phyloP scores from a whole-genome alignment of 1,140 invertebrate genomes.

The Zaprionus camerounensis region DNA sequence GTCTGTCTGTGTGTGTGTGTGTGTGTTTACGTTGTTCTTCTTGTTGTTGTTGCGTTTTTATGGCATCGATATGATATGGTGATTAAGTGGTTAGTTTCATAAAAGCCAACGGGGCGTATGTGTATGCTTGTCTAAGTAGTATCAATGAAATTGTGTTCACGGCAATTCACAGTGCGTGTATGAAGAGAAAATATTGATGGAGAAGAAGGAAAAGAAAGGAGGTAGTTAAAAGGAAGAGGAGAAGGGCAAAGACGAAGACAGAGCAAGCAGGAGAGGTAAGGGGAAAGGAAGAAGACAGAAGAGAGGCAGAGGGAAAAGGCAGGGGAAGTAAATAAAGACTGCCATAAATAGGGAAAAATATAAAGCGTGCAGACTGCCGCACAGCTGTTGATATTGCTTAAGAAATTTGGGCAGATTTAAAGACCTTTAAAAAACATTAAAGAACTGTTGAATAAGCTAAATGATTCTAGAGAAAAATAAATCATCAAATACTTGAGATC shows the following conservation, averaged over 20 bases:
- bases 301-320: background rate
- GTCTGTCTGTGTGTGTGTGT: background rate
- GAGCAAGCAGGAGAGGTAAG: too few relatives aligned
- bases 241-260: too few relatives aligned
- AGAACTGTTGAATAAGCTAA: background rate
- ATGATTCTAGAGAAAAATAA: slow-evolving; percentile 11
- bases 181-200: too few relatives aligned
- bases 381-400: background rate
- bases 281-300: background rate
- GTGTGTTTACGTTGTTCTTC: slow-evolving; percentile 8
- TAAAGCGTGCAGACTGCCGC: background rate
- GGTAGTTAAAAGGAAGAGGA: too few relatives aligned
- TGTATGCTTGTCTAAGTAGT: slow-evolving; percentile 11
- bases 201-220: too few relatives aligned
- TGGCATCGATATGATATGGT: slow-evolving; percentile 47
- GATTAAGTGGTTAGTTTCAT: slow-evolving; percentile 48
- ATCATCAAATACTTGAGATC: background rate
- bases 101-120: slow-evolving; percentile 36
- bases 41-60: slow-evolving; percentile 35
- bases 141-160: slow-evolving; percentile 39
- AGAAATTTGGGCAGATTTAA: background rate
- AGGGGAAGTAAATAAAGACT: background rate
- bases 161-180: background rate
- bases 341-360: background rate
- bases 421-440: slow-evolving; percentile 5